phyloP scores from a whole-genome alignment of 92 coral and sea anemone species.

The Phenganax marumi region DNA sequence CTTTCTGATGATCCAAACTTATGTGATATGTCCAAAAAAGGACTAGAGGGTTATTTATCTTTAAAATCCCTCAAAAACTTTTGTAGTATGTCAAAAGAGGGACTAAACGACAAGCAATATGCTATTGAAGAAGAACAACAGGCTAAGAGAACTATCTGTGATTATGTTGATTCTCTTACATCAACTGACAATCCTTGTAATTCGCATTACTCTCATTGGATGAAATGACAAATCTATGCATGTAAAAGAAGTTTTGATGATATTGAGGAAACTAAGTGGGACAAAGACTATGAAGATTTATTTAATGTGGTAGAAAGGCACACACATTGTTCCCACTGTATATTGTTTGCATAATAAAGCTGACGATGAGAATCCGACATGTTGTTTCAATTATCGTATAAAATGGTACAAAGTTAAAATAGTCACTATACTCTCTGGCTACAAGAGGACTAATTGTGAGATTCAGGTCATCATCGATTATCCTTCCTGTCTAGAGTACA shows the following conservation, averaged over 20 bases:
- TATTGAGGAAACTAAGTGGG: conserved; percentile 20
- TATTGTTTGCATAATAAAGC: conserved; percentile 44
- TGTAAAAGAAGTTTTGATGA: conserved; percentile 47
- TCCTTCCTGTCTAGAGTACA: conserved; percentile 52
- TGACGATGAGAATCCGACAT: conserved; percentile 8
- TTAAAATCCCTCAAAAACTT: no score
- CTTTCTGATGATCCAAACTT: conserved; percentile 60
- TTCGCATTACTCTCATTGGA: conserved; percentile 35
- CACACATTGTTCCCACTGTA: conserved; percentile 52
- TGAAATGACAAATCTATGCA: conserved; percentile 37
- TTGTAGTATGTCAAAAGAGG: no score
- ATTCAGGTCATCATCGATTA: conserved; percentile 57
- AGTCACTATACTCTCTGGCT: conserved; percentile 36
- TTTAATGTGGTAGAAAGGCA: no score
- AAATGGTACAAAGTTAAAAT: conserved; percentile 42
- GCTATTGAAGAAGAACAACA: no score
- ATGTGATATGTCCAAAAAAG: no score
- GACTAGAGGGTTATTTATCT: no score
- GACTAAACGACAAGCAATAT: no score
- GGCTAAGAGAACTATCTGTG: no score
- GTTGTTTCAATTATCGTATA: conserved; percentile 53
- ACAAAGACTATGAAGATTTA: no score
- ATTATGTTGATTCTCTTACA: conserved; percentile 45
- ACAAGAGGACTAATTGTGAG: conserved; percentile 40
- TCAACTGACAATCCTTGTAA: conserved; percentile 35